Evolutionary conservation across 2,888 invertebrate genomes (phyloP).

Genomic region (Notocelia uddmanniana): DNA sequence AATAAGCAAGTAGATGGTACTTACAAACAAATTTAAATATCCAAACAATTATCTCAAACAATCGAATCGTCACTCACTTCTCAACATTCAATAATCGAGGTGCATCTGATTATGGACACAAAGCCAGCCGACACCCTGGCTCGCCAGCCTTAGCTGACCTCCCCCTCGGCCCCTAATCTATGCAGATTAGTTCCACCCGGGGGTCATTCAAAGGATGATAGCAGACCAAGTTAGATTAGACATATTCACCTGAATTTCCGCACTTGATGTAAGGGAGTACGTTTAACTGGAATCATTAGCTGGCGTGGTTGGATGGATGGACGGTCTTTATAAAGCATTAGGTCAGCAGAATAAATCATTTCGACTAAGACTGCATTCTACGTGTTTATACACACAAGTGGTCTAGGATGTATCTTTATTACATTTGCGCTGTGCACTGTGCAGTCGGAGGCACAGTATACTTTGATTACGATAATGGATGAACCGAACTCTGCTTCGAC

Average conservation of each 20-base stretch:
- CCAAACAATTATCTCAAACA: slow-evolving; percentile 40
- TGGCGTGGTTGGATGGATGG: slow-evolving; percentile 23
- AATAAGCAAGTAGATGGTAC: background rate
- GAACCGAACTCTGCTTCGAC: background rate
- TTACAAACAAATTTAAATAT: slow-evolving; percentile 23
- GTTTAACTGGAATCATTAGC: slow-evolving; percentile 53
- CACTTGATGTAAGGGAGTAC: slow-evolving; percentile 59
- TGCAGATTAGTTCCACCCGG: slow-evolving; percentile 67
- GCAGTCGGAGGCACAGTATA: background rate
- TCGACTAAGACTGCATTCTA: background rate
- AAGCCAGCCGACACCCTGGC: slow-evolving; percentile 62
- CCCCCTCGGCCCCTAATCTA: slow-evolving; percentile 56
- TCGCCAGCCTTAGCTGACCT: slow-evolving; percentile 57
- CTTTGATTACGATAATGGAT: background rate
- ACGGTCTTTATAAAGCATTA: background rate
- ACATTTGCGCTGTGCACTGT: no score
- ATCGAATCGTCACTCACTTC: slow-evolving; percentile 45
- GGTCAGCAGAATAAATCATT: slow-evolving; percentile 19
- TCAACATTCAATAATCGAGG: slow-evolving; percentile 60
- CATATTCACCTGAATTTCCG: slow-evolving; percentile 73
- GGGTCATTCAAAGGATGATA: slow-evolving; percentile 69
- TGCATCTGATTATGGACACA: slow-evolving; percentile 69
- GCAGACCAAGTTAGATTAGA: slow-evolving; percentile 65
- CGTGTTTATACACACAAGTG: background rate
- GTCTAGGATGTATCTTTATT: background rate